Evolutionary conservation across 1,140 invertebrate genomes (phyloP), one percentile per base, ranked within the genome.

Genomic region (Lepidurus arcticus): DNA sequence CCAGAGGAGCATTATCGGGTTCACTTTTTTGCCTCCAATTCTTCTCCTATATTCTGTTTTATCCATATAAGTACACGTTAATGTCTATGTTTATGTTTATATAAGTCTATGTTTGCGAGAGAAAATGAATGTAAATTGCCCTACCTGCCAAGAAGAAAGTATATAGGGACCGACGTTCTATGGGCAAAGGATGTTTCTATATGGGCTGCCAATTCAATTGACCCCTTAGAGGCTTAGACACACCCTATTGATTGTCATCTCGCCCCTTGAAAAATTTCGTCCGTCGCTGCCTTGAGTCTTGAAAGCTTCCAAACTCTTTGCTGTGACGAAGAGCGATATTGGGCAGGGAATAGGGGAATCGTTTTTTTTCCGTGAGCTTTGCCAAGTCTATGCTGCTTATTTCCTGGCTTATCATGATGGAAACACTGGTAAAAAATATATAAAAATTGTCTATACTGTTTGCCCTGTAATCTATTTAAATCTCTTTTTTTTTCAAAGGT

Each of bases 381-480:
- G 53, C 53, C 53, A 65, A 65, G 53, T 65, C 53, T 65, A 65
- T 65, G 21, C n/a, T 65, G 53, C 53, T 65, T 65, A 65, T 65
- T 65, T 21, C n/a, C 53, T 13, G 53, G 53, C 53, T 65, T n/a
- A 65, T 65, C 53, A 65, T 65, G 53, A 65, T 65, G 16, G 53
- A 65, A 65, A 21, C n/a, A 21, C 7, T 65, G 53, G 13, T 0
- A 65, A 65, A 13, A 21, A 65, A 65, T 24, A 65, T n/a, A n/a
- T 7, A 21, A 65, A 65, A 65, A 65, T 21, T 65, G 16, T 65
- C 47, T 65, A 21, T 65, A 16, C 53, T 65, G 16, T 65, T 65
- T 65, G 53, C 53, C 1, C 21, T 65, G 53, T 65, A 65, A 65
- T 65, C 53, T 65, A 21, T 65, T 21, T 65, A n/a, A 65, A 65